Evolutionary conservation across 2,113 vertebrate genomes (phyloP), one percentile per base, ranked within the genome.

Genomic region (Amphiprion percula): DNA sequence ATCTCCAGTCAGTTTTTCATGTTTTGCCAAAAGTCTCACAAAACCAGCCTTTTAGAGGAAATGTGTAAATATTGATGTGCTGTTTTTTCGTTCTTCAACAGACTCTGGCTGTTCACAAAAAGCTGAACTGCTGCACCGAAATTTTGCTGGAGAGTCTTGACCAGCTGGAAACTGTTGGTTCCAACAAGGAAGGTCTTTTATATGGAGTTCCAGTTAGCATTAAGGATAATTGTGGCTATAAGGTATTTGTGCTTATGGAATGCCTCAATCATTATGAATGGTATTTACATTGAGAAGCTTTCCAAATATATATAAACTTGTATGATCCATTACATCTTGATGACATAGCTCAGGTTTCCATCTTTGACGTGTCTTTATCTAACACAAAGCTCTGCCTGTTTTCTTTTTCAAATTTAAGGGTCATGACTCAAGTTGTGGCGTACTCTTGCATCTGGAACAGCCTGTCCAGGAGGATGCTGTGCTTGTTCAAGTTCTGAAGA

Each of bases 171-270:
- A 87, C 93, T 26, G 21, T 94, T 33, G 68, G 62, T 30, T 67
- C 0, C 19, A 63, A 91, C 24, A 91, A 88, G 46, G 84, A 94
- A 14, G 96, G 96, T 16, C 90, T 96, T 37, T 95, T 99, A 21
- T 97, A 96, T 5, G 97, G 97, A 0, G 86, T 98, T 78, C 97
- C 97, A 0, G 67, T 98, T 77, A 98, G 97, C 88, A 91, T 98
- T 76, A 98, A 98, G 90, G 97, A 99, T 17, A 96, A 96, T 58
- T 10, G 95, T 46, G 52, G 62, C 23, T 95, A 87, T 87, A 95
- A 97, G 96, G 97, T 97, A 72, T 74, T n/a, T 67, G 0, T 68
- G 12, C 5, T 33, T 33, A 5, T 33, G 30, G 2, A 33, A 4
- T 33, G 7, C 30, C 30, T 33, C 7, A 33, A 33, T 6, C 30